Base-by-base conservation (phyloP, 2,888 invertebrate species). In the Eupeodes latifasciatus region DNA sequence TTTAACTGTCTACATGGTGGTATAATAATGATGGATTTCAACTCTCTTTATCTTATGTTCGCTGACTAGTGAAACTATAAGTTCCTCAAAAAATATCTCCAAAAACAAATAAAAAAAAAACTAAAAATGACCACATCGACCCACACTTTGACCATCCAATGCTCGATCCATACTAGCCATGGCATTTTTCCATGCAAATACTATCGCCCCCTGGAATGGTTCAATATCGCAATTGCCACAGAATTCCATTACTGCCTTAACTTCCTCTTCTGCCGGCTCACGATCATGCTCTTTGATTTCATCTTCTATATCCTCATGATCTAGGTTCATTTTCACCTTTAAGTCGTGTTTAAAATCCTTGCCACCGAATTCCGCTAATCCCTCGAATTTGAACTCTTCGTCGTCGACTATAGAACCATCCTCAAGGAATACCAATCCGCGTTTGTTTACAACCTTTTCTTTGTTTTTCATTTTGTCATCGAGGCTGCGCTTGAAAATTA, bases 211-310 rank as follows among this genome's bases (percentile, higher is more conserved):
- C 89, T 96, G 96, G 93, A 97, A 97, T 0, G 97, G 97, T 91
- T 97, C 97, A 0, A 95, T 93, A 27, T 96, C 95, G 91, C 97
- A 97, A 1, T 96, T 96, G 81, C 96, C 95, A 93, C 97, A 97
- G 2, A 97, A 94, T 90, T 96, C 95, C 96, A 97, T 96, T 0
- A 97, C 97, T 11, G 96, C 96, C 90, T 95, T 96, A 0, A 97
- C 97, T 93, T 97, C 97, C 47, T 96, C 97, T 92, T 97, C 97
- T 0, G 97, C 97, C 0, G 97, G 97, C 91, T 97, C 97, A 59
- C 96, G 94, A 91, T 96, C 97, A 84, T 97, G 96, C 71, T 95
- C 94, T 93, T 95, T 94, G 5, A 94, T 93, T 90, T 94, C 92
- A 84, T 93, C 92, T 85, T 93, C 92, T 10, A 93, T 91, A 57